Conservation (phyloP, 2,113 vertebrate genomes). For the Halichoerus grypus region DNA sequence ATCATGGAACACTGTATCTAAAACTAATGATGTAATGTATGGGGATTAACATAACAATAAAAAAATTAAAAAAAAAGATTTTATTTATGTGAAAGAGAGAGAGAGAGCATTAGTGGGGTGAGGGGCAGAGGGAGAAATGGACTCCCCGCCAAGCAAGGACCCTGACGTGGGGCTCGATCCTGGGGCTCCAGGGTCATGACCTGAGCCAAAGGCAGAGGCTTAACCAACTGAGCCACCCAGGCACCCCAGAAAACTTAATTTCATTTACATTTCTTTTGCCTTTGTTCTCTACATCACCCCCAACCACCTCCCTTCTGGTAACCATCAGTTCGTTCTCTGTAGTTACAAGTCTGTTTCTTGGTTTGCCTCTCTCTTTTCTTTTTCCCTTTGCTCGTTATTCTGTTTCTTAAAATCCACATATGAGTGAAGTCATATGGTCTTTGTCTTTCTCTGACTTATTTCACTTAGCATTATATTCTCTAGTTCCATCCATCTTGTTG, state of each 20-base stretch:
- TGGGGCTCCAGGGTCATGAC: not conserved
- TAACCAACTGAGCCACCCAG: not conserved
- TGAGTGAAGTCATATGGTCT: too few relatives aligned
- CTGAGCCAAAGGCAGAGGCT: not conserved
- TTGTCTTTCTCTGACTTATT: too few relatives aligned
- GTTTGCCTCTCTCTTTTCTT: too few relatives aligned
- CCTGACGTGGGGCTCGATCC: not conserved
- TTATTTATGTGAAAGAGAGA: not conserved
- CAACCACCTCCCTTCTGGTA: not conserved
- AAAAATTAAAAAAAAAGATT: not conserved
- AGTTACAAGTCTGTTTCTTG: too few relatives aligned
- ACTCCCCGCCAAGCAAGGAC: not conserved
- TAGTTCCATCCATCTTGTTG: too few relatives aligned
- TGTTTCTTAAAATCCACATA: too few relatives aligned
- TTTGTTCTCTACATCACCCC: not conserved
- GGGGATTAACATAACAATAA: too few relatives aligned
- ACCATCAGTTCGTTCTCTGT: not conserved
- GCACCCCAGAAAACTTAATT: not conserved
- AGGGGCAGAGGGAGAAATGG: not conserved
- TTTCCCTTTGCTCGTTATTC: too few relatives aligned
- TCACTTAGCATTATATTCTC: too few relatives aligned
- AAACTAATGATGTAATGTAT: too few relatives aligned
- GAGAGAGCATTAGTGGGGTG: not conserved
- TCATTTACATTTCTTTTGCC: not conserved
- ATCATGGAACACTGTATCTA: too few relatives aligned